phyloP scores from a whole-genome alignment of 2,797 vertebrate species.

The Halcyon leucocephala region DNA sequence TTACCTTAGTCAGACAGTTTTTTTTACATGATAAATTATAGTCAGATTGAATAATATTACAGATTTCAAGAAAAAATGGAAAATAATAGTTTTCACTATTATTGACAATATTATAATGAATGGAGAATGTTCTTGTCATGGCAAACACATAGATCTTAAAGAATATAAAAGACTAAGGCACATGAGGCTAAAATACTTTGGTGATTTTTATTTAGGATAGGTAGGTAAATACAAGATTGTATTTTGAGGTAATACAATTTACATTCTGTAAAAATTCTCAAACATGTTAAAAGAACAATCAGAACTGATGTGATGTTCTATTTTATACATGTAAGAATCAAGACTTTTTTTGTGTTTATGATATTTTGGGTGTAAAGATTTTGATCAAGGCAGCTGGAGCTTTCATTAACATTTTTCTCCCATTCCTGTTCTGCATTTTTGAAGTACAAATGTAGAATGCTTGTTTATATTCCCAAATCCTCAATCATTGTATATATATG shows the following conservation, averaged over 20 bases:
- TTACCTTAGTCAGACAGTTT: neutral
- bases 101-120: neutral
- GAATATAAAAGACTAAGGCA: neutral
- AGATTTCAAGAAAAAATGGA: neutral
- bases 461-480: neutral
- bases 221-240: neutral
- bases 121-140: neutral
- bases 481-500: neutral
- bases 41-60: neutral
- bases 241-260: neutral
- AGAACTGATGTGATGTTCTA: neutral
- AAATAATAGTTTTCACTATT: neutral
- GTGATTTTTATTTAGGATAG: neutral
- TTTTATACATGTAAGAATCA: neutral
- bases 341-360: neutral
- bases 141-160: neutral
- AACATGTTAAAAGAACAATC: neutral
- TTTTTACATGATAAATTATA: neutral
- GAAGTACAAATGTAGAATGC: neutral
- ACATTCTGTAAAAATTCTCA: neutral
- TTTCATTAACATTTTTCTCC: neutral
- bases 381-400: neutral
- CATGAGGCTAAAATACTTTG: neutral
- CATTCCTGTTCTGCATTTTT: neutral
- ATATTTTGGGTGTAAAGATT: neutral